These are phyloP conservation scores for Zaprionus camerounensis DNA, from an alignment of 1,140 invertebrate species.

Conservation along the genomic window DNA sequence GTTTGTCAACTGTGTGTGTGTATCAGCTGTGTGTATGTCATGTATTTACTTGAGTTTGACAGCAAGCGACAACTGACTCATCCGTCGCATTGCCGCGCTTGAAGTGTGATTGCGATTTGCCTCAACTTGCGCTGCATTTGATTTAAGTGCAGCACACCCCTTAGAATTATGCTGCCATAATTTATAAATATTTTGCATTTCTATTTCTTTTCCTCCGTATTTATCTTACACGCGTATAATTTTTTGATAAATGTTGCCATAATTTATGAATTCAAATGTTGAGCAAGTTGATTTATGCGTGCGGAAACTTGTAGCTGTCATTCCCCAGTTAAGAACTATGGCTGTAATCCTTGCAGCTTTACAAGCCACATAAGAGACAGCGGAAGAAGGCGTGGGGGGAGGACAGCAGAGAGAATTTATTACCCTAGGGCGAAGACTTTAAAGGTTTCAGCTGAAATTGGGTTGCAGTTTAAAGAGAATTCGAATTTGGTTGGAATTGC, in stretches of 20 bases:
- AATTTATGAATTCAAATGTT: slow-evolving; percentile 5
- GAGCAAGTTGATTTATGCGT: slow-evolving; percentile 3
- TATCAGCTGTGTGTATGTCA: neutral
- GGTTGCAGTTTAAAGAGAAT: neutral
- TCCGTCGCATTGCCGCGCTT: neutral
- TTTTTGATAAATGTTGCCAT: slow-evolving; percentile 12
- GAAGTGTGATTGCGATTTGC: neutral
- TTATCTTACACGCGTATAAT: neutral
- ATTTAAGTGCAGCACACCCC: slow-evolving; percentile 3
- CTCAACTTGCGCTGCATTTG: neutral
- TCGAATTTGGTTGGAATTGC: neutral
- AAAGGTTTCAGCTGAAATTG: neutral
- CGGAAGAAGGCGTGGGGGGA: neutral
- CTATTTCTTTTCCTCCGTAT: neutral
- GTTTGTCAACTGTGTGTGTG: neutral
- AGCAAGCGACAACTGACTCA: slow-evolving; percentile 12
- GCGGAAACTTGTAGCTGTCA: slow-evolving; percentile 3
- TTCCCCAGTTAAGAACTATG: neutral
- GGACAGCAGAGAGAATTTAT: neutral
- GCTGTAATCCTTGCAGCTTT: slow-evolving; percentile 1
- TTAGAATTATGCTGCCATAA: neutral
- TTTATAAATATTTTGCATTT: slow-evolving; percentile 15
- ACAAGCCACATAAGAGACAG: neutral
- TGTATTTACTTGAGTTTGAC: slow-evolving; percentile 19
- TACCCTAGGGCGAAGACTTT: neutral